phyloP scores from a whole-genome alignment of 2,113 vertebrate species.

The Neopipo cinnamomea region DNA sequence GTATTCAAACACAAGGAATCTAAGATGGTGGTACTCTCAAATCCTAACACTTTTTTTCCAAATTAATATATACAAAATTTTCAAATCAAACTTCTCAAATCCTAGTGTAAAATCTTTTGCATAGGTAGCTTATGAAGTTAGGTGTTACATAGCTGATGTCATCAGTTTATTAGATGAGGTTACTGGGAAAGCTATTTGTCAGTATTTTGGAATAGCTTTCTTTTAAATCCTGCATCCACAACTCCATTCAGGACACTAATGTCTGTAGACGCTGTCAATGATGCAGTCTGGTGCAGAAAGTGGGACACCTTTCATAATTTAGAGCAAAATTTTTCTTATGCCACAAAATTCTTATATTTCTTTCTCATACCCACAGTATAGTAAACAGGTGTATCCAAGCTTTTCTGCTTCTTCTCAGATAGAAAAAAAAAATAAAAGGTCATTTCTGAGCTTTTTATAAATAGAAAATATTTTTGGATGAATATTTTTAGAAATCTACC shows the following conservation, averaged over 20 bases:
- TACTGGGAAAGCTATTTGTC: background rate
- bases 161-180: background rate
- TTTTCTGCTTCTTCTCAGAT: background rate
- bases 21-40: background rate
- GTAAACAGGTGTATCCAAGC: background rate
- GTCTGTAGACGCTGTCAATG: background rate
- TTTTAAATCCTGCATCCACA: background rate
- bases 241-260: background rate
- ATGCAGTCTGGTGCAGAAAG: background rate
- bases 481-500: background rate
- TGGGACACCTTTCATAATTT: background rate
- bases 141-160: background rate
- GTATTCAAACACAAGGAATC: background rate
- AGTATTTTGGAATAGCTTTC: background rate
- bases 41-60: background rate
- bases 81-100: background rate
- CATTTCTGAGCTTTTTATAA: background rate
- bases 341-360: background rate
- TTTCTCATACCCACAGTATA: background rate
- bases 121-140: background rate
- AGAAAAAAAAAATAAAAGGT: too few species aligned
- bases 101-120: background rate
- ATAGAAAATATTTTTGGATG: background rate
- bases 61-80: background rate
- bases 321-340: background rate